phyloP scores from a whole-genome alignment of 2,797 vertebrate species.

The Cichlasoma orientale region DNA sequence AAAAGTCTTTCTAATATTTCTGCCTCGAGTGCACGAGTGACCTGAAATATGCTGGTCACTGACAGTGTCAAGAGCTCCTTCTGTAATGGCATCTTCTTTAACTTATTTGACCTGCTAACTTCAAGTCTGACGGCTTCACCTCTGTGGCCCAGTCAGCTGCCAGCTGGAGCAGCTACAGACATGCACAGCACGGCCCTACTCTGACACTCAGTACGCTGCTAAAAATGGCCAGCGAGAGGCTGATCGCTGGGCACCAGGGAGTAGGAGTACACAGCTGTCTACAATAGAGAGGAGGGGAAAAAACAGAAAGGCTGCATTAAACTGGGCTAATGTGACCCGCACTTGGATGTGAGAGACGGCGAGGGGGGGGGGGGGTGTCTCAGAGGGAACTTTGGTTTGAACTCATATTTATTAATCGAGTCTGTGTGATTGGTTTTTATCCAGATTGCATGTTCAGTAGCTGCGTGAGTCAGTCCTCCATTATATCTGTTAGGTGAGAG shows the following conservation, averaged over 20 bases:
- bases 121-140: constrained; percentile 49
- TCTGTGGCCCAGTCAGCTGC: constrained; percentile 57
- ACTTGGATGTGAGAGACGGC: constrained; percentile 8
- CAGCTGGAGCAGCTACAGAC: constrained; percentile 68
- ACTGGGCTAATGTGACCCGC: constrained; percentile 71
- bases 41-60: neutral
- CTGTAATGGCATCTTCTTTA: constrained; percentile 7
- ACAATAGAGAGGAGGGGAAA: constrained; percentile 50
- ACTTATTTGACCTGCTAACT: constrained; percentile 51
- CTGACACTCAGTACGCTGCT: constrained; percentile 62
- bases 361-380: neutral
- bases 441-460: constrained; percentile 10
- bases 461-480: constrained; percentile 29
- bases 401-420: constrained; percentile 19
- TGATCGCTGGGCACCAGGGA: constrained; percentile 66
- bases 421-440: constrained; percentile 15
- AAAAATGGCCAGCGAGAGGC: constrained; percentile 71
- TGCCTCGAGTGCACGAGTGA: neutral
- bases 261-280: constrained; percentile 66
- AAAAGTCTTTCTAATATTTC: neutral
- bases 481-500: constrained; percentile 34
- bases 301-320: constrained; percentile 47
- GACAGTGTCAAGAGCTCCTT: neutral
- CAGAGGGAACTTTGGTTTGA: constrained; percentile 31
- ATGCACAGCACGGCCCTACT: constrained; percentile 36